Conservation (phyloP, 2,113 vertebrate species). For the Phoenicopterus ruber region DNA sequence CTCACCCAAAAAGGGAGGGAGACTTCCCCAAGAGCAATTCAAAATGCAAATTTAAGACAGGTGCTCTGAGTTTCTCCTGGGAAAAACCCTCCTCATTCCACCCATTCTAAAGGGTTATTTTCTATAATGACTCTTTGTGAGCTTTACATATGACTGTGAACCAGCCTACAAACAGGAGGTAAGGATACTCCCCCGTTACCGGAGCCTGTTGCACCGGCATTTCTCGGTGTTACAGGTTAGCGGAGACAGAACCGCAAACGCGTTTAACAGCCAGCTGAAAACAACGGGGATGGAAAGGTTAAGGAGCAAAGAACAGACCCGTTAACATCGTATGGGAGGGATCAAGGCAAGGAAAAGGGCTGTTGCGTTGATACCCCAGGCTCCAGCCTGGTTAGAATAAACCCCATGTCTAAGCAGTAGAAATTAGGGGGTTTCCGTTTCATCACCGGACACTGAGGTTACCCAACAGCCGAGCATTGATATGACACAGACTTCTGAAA, state of each 20-base stretch:
- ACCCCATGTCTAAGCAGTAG: accelerated
- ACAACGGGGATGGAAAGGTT: background rate
- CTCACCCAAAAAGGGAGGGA: background rate
- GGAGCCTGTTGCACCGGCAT: background rate
- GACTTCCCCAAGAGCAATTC: accelerated
- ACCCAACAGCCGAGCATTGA: background rate
- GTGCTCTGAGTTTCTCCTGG: background rate
- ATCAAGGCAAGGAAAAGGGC: background rate
- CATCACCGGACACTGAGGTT: background rate
- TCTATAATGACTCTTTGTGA: background rate
- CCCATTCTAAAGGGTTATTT: background rate
- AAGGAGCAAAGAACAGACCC: background rate
- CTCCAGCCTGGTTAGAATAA: background rate
- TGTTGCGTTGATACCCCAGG: too few relatives aligned
- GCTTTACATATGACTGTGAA: background rate
- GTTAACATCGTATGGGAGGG: background rate
- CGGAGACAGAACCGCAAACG: background rate
- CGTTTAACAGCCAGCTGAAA: background rate
- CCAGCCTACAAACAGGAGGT: too few relatives aligned
- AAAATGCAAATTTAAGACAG: background rate
- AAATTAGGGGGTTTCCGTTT: background rate
- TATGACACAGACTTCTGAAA: background rate
- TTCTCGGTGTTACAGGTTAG: background rate
- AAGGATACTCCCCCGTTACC: background rate
- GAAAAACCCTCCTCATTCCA: background rate